phyloP scores from a whole-genome alignment of 2,113 vertebrate genomes.

The Dunckerocampus dactyliophorus region DNA sequence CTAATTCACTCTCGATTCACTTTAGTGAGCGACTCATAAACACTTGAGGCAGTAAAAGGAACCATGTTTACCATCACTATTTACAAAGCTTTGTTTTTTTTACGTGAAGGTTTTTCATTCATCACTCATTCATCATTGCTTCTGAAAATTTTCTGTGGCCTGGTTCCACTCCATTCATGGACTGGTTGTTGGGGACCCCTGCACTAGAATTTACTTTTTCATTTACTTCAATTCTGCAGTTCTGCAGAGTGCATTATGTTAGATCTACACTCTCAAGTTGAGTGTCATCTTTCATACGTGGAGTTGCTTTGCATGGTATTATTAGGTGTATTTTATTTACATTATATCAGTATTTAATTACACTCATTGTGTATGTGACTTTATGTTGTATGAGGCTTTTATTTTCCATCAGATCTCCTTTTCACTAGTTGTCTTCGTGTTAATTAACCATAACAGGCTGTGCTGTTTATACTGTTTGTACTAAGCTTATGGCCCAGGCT shows the following conservation, averaged over 20 bases:
- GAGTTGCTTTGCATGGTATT: conserved; percentile 47
- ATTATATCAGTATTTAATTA: conserved; percentile 16
- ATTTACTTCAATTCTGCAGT: neutral
- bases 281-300: conserved; percentile 67
- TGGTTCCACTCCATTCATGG: too few relatives aligned
- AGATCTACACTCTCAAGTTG: conserved; percentile 40
- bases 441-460: neutral
- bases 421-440: too few relatives aligned
- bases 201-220: too few relatives aligned
- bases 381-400: neutral
- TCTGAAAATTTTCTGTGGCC: too few relatives aligned
- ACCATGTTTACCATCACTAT: too few relatives aligned
- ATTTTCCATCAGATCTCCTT: neutral
- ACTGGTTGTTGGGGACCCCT: too few relatives aligned
- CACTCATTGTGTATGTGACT: conserved; percentile 18
- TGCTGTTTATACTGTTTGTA: neutral
- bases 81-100: too few relatives aligned
- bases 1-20: too few relatives aligned
- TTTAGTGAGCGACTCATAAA: too few relatives aligned
- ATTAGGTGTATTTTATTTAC: conserved; percentile 59
- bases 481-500: conserved; percentile 12
- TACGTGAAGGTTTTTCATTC: too few relatives aligned
- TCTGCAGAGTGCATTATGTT: conserved; percentile 69
- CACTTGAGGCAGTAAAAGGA: too few relatives aligned
- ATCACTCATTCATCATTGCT: too few relatives aligned